phyloP scores from a whole-genome alignment of 2,888 invertebrate species.

The Lasioglossum villosulum region DNA sequence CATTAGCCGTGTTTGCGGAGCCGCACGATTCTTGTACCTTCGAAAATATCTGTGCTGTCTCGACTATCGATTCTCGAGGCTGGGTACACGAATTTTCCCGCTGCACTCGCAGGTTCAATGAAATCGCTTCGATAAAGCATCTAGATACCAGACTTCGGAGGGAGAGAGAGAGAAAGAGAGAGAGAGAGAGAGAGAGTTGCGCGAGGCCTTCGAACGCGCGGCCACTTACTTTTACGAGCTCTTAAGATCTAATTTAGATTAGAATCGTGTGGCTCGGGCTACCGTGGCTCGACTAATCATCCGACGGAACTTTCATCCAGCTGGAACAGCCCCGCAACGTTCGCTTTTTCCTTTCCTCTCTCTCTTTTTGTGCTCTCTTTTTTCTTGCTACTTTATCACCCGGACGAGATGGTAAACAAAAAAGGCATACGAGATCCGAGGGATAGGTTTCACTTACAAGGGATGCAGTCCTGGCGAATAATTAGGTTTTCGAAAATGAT shows the following conservation, averaged over 20 bases:
- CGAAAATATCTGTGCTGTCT: conserved; percentile 10
- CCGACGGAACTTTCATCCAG: conserved; percentile 37
- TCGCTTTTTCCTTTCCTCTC: neutral
- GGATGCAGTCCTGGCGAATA: neutral
- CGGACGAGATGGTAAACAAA: neutral
- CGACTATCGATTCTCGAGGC: neutral
- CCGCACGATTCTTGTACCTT: conserved; percentile 61
- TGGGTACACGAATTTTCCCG: conserved; percentile 12
- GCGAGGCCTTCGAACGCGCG: conserved; percentile 31
- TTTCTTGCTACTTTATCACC: neutral
- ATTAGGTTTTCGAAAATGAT: neutral
- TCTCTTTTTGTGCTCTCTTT: neutral
- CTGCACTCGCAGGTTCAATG: neutral
- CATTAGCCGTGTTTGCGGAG: conserved; percentile 69
- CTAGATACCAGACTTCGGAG: neutral
- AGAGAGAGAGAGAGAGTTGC: conserved; percentile 13
- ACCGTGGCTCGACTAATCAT: conserved; percentile 71
- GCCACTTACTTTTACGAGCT: conserved; percentile 71
- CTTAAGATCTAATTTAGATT: conserved; percentile 84
- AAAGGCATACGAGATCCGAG: neutral
- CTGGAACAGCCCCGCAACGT: conserved; percentile 19
- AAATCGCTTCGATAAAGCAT: conserved; percentile 34
- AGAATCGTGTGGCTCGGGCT: conserved; percentile 73
- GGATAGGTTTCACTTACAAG: conserved; percentile 18
- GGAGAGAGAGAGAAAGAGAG: neutral